Evolutionary conservation across 1,140 invertebrate genomes (phyloP).

Genomic region (Gryllus bimaculatus): DNA sequence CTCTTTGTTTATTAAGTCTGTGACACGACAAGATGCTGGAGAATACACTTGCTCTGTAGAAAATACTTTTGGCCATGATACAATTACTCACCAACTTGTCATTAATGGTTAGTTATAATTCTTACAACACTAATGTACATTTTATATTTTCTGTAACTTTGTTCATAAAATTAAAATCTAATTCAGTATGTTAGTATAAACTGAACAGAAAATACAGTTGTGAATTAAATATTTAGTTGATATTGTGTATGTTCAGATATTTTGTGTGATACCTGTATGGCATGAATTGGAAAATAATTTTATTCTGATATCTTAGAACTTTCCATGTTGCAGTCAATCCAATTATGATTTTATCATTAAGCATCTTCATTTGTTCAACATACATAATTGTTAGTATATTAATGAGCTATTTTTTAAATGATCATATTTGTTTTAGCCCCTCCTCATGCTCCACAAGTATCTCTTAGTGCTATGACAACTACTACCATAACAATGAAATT

Average conservation of each 20-base stretch:
- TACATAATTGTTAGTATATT: too few relatives aligned
- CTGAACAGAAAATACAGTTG: neutral
- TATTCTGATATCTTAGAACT: too few relatives aligned
- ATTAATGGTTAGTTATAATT: constrained; percentile 63
- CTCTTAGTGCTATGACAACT: constrained; percentile 70
- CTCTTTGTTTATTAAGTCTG: constrained; percentile 78
- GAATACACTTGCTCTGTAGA: constrained; percentile 86
- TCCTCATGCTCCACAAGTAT: constrained; percentile 71
- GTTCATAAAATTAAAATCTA: neutral
- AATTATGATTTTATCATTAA: too few relatives aligned
- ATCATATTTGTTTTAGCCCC: constrained; percentile 47
- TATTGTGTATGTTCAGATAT: too few relatives aligned
- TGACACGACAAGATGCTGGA: constrained; percentile 79
- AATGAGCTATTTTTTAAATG: too few relatives aligned
- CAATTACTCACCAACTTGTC: constrained; percentile 79
- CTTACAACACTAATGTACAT: neutral
- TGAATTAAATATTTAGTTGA: neutral
- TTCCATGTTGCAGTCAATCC: too few relatives aligned
- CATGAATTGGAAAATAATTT: too few relatives aligned
- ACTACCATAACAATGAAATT: constrained; percentile 72
- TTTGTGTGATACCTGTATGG: too few relatives aligned
- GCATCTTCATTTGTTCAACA: too few relatives aligned
- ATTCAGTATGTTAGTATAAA: neutral
- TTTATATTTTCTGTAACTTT: neutral
- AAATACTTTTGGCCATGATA: constrained; percentile 86